Evolutionary conservation across 2,797 vertebrate genomes (phyloP), one percentile per base, ranked within the genome.

Genomic region (Sibirionetta formosa): DNA sequence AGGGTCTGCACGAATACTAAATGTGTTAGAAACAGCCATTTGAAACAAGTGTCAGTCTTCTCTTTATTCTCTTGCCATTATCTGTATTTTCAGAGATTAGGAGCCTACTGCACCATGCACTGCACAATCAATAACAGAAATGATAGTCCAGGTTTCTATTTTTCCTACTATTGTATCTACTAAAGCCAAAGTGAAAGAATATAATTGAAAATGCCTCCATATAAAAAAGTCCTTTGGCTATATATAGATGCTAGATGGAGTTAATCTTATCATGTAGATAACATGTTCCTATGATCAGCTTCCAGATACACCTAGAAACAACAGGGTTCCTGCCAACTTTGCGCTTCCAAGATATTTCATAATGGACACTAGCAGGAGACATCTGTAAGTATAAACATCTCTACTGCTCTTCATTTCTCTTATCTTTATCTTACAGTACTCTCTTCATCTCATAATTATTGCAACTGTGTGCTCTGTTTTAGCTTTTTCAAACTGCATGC

Each of bases 291-390:
- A 9, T 82, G 71, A 94, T 88, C 57, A 91, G 19, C 50, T 91
- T 94, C 72, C 93, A 96, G 78, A 85, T 29, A 51, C 35, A 85
- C 56, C 54, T 60, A 85, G 24, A 24, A 82, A 60, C 33, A 80
- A 17, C 36, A 35, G 19, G 6, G 7, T 4, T 91, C 35, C 65
- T 94, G 82, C 44, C 84, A 95, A 70, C 82, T 91, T 87, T 86
- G 71, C 1, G 4, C n/a, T 92, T 84, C 79, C 24, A 56, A 73
- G 36, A 38, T 91, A 35, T 80, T 95, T 94, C 35, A 36, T 80
- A 77, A 80, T 33, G 76, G 84, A 60, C 53, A 50, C 0, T 19
- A 91, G 33, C 24, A 71, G 57, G 57, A 93, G 75, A 36, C 16
- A 48, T 40, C 31, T 53, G 48, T 33, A 57, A 63, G 4, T 40